A percentile compares a stretch with the other conserved stretches of the same genome.
phyloP scores from a whole-genome alignment of 2,797 vertebrate genomes.

The Fistularia tabacaria region DNA sequence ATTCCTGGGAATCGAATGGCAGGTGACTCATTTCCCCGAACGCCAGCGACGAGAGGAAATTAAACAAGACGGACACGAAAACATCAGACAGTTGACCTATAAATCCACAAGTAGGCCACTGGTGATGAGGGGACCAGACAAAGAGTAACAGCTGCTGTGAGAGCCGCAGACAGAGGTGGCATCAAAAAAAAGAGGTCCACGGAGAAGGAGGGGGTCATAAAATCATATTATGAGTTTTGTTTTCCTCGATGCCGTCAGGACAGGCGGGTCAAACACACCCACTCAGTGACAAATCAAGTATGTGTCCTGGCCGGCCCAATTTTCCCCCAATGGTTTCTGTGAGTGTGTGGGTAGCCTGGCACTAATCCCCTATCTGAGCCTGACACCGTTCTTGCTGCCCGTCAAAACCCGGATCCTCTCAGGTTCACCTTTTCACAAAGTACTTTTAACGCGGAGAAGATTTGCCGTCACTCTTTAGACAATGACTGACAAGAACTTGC shows the following conservation, averaged over 20 bases:
- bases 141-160: conserved; percentile 13
- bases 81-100: conserved; percentile 59
- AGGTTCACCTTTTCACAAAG: neutral
- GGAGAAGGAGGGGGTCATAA: conserved; percentile 13
- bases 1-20: conserved; percentile 2
- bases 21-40: conserved; percentile 36
- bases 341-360: conserved; percentile 26
- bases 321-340: conserved; percentile 11
- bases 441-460: neutral
- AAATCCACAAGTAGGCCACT: conserved; percentile 55
- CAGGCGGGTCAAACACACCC: conserved; percentile 39
- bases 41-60: conserved; percentile 38
- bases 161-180: too few species aligned
- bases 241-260: conserved; percentile 31
- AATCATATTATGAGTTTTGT: conserved; percentile 17
- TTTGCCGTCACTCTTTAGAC: conserved; percentile 24
- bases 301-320: conserved; percentile 46
- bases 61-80: conserved; percentile 56
- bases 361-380: conserved; percentile 55
- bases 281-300: conserved; percentile 29
- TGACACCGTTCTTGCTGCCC: conserved; percentile 31
- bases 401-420: neutral
- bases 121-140: conserved; percentile 30
- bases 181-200: too few species aligned
- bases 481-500: conserved; percentile 27